These are phyloP conservation scores for Denticeps clupeoides DNA, from an alignment of 2,797 vertebrate genomes.

Conservation along the genomic window DNA sequence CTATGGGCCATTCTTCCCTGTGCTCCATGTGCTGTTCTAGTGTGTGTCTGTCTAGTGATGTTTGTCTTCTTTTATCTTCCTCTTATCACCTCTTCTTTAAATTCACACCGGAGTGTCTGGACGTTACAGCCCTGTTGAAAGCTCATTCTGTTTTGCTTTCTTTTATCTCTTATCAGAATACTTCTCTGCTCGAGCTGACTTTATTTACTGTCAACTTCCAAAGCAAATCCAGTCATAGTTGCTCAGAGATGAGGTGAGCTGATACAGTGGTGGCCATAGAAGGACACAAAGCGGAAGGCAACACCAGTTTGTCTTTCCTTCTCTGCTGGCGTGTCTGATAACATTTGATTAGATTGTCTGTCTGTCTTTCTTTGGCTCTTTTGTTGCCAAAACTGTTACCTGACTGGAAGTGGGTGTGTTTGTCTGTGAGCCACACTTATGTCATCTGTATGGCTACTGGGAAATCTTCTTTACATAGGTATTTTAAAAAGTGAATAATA, in stretches of 20 bases:
- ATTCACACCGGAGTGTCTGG: too few relatives aligned
- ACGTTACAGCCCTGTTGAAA: too few relatives aligned
- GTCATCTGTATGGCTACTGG: too few relatives aligned
- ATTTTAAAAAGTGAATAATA: too few relatives aligned
- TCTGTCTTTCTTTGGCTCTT: slow-evolving; percentile 1
- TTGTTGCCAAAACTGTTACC: neutral
- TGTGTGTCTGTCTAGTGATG: neutral
- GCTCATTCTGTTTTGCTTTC: neutral
- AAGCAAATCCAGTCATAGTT: too few relatives aligned
- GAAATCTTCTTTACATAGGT: too few relatives aligned
- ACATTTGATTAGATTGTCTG: slow-evolving; percentile 16
- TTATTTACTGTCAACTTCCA: too few relatives aligned
- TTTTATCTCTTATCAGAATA: neutral
- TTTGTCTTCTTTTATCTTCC: neutral
- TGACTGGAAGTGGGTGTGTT: neutral
- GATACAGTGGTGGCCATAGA: slow-evolving; percentile 8
- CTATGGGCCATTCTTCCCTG: too few relatives aligned
- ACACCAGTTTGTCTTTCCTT: neutral
- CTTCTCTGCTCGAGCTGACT: too few relatives aligned
- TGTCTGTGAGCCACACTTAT: too few relatives aligned
- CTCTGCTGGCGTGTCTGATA: slow-evolving; percentile 10
- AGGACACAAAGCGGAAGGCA: neutral
- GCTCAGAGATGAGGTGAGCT: too few relatives aligned
- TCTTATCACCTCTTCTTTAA: neutral
- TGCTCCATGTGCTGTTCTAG: too few relatives aligned